Base-by-base conservation (phyloP, 2,888 invertebrate species). In the Dynastes maya region DNA sequence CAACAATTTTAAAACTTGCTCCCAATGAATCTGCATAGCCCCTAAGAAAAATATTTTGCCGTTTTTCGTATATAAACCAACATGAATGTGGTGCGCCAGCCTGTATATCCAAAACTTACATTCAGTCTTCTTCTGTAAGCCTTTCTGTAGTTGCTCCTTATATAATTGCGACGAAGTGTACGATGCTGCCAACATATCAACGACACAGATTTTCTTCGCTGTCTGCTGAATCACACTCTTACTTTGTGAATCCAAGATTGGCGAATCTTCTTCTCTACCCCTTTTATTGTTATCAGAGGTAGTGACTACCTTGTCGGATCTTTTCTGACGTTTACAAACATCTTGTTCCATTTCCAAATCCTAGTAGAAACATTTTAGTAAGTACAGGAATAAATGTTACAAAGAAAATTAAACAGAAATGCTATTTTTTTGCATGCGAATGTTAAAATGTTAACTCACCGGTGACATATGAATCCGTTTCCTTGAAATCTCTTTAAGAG, bases 401-500 rank as follows among this genome's bases (percentile, higher is more conserved):
- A 13, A 53, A 53, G 3, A n/a, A 16, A 13, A 53, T 13, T 16
- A 53, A 53, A 6, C 13, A 2, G 6, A 16, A 53, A 37, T 37
- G 5, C 32, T 37, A 37, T 37, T 37, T 37, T 5, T 2, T 37
- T 37, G 32, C 32, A 37, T 37, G 32, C 32, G 5, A 37, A 37
- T 37, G 32, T 37, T 37, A 37, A 5, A 37, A 5, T 37, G 32
- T 1, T 37, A 5, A 45, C 71, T 78, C 70, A 80, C 80, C 22
- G 80, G 51, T 13, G 75, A 49, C 53, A 89, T 88, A 82, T 90
- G 91, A 40, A 91, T 91, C 51, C 91, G 87, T 84, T 91, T 91
- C 32, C 91, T 86, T 0, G 91, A 91, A 71, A 91, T 91, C 85
- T 91, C 91, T 81, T 91, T 91, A 0, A 91, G 84, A 13, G 90